Conservation (phyloP, 2,113 vertebrate genomes). For the Dicrurus megarhynchus region DNA sequence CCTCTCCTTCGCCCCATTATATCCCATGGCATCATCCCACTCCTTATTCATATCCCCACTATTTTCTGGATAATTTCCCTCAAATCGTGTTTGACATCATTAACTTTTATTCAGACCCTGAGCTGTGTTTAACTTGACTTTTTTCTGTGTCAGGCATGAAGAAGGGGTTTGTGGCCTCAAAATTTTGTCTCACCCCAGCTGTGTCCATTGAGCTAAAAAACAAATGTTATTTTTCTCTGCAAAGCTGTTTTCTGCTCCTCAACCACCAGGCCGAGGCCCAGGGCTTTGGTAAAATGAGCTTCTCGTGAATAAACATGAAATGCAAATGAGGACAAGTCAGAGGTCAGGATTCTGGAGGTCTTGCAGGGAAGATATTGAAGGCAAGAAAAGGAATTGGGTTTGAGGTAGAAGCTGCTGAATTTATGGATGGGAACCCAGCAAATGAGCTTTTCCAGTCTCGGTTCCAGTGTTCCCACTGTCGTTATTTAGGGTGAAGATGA, state of each 20-base stretch:
- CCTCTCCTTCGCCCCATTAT: neutral
- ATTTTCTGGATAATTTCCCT: neutral
- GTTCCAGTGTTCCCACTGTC: neutral
- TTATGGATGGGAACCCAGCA: rapidly evolving
- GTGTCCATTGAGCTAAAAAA: neutral
- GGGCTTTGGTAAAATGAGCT: neutral
- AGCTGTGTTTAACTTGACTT: neutral
- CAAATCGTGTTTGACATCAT: neutral
- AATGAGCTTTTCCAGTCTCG: neutral
- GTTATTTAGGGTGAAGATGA: neutral
- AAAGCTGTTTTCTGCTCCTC: neutral
- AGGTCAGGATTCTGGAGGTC: neutral
- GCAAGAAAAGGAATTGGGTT: neutral
- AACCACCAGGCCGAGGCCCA: neutral
- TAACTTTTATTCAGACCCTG: neutral
- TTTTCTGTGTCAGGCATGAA: neutral
- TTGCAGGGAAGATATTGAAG: neutral
- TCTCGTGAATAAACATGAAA: neutral
- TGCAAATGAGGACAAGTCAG: neutral
- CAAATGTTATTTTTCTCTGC: neutral
- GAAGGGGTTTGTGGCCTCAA: neutral
- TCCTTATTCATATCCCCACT: neutral
- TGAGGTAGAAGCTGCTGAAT: neutral
- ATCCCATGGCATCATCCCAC: neutral
- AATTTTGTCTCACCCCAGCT: neutral